A percentile compares a stretch with the other conserved stretches of the same genome.
phyloP scores from a whole-genome alignment of 2,113 vertebrate genomes.

The Xenopus laevis region DNA sequence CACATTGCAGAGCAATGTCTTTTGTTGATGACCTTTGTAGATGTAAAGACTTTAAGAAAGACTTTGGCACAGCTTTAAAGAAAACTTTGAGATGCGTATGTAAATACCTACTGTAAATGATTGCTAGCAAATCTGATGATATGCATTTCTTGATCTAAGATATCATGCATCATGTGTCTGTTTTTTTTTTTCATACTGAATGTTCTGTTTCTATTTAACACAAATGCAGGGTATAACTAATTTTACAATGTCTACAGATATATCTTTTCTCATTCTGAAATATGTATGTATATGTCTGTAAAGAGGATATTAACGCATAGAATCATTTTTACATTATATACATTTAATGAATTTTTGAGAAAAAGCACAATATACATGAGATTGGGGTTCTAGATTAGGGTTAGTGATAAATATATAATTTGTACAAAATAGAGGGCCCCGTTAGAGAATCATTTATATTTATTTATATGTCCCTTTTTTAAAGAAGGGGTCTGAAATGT shows the following conservation, averaged over 20 bases:
- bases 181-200: constrained; percentile 80
- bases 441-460: constrained; percentile 52
- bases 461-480: constrained; percentile 41
- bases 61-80: constrained; percentile 76
- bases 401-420: constrained; percentile 48
- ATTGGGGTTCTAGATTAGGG: constrained; percentile 52
- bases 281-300: constrained; percentile 47
- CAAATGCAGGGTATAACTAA: constrained; percentile 63
- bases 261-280: constrained; percentile 63
- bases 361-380: constrained; percentile 69
- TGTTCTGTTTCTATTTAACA: constrained; percentile 67
- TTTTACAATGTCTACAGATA: constrained; percentile 65
- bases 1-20: constrained; percentile 30
- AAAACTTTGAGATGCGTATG: constrained; percentile 88
- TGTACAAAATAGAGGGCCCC: constrained; percentile 51
- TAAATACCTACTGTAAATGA: constrained; percentile 97
- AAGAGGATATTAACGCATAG: constrained; percentile 57
- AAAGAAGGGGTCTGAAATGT: constrained; percentile 7
- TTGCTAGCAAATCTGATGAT: constrained; percentile 88
- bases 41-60: constrained; percentile 64
- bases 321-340: constrained; percentile 56
- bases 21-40: constrained; percentile 16
- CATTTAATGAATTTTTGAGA: constrained; percentile 53
- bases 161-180: constrained; percentile 83
- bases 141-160: constrained; percentile 92